Evolutionary conservation across 2,888 invertebrate genomes (phyloP), one percentile per base, ranked within the genome.

Genomic region (Dexiosoma caninum): DNA sequence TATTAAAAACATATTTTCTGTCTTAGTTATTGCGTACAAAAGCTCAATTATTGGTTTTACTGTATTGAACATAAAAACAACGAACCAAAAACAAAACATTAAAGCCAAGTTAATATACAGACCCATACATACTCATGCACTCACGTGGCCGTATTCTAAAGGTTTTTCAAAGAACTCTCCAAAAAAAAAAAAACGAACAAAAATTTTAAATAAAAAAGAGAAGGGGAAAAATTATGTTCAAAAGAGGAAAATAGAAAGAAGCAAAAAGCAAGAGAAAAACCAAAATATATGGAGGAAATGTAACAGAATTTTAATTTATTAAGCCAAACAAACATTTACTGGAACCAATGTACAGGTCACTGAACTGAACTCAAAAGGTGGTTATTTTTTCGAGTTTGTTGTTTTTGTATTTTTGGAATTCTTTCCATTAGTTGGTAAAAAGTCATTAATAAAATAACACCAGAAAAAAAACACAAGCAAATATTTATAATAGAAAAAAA

Each of bases 321-420:
- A 21, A 70, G 53, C 57, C 62, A 49, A 75, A 55, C 64, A 71
- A 59, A 71, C 51, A 60, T 75, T 71, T 75, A 42, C 32, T 62
- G 23, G 32, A 44, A 70, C 64, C 70, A 75, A 66, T 70, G 75
- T 59, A 70, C 75, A 79, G 79, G 79, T 75, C 79, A 80, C 59
- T 80, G 79, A 80, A 80, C 79, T 37, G 75, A 16, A 60, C 49
- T 40, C 19, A 66, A 75, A 74, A 70, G 70, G 79, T 79, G 70
- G 62, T 62, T 79, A 69, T 46, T 64, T 32, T 42, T 62, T 42
- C 14, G 16, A 42, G 30, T 60, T 67, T 49, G 21, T 57, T 53
- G 8, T 19, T 23, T 14, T 16, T n/a, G 30, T 40, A 21, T 59
- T 49, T 46, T 57, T 44, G n/a, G 9, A 30, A 59, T 32, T 40